Percentiles rank a stretch among this genome's conserved stretches.
phyloP scores from a whole-genome alignment of 2,888 invertebrate species.

The Yponomeuta sedellus region DNA sequence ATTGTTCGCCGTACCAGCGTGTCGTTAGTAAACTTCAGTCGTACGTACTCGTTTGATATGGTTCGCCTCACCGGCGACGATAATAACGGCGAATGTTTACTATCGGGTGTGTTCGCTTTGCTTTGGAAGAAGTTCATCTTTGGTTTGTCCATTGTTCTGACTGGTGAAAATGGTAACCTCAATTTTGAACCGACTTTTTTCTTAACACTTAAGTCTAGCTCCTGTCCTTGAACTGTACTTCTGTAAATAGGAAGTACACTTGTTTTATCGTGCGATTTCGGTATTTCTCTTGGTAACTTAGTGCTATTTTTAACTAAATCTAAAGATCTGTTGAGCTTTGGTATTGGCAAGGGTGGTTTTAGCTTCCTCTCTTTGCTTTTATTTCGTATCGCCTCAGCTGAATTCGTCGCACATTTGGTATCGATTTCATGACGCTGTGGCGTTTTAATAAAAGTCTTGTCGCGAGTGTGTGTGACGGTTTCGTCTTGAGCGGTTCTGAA shows the following conservation, averaged over 20 bases:
- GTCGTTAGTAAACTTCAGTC: constrained; percentile 62
- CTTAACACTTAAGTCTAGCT: constrained; percentile 43
- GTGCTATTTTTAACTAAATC: constrained; percentile 45
- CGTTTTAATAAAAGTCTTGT: constrained; percentile 57
- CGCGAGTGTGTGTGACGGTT: constrained; percentile 41
- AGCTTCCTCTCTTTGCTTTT: constrained; percentile 51
- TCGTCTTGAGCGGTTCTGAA: constrained; percentile 43
- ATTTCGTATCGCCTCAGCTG: constrained; percentile 35
- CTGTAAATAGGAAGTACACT: constrained; percentile 62
- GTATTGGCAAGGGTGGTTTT: constrained; percentile 52
- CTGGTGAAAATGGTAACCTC: constrained; percentile 62
- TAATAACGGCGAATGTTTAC: constrained; percentile 53
- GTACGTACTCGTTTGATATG: constrained; percentile 72
- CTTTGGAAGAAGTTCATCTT: constrained; percentile 65
- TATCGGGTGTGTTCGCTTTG: constrained; percentile 44
- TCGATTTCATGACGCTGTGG: constrained; percentile 33
- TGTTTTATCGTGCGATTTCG: constrained; percentile 43
- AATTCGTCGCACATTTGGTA: constrained; percentile 35
- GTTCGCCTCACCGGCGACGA: constrained; percentile 63
- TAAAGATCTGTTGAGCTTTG: constrained; percentile 53
- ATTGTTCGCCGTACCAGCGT: constrained; percentile 62
- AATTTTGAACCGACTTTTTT: constrained; percentile 56
- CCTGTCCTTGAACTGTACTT: constrained; percentile 44
- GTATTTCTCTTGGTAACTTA: constrained; percentile 38
- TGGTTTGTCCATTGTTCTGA: constrained; percentile 61